These are phyloP conservation scores for Glareola pratincola DNA, from an alignment of 2,113 vertebrate genomes.

Conservation along the genomic window DNA sequence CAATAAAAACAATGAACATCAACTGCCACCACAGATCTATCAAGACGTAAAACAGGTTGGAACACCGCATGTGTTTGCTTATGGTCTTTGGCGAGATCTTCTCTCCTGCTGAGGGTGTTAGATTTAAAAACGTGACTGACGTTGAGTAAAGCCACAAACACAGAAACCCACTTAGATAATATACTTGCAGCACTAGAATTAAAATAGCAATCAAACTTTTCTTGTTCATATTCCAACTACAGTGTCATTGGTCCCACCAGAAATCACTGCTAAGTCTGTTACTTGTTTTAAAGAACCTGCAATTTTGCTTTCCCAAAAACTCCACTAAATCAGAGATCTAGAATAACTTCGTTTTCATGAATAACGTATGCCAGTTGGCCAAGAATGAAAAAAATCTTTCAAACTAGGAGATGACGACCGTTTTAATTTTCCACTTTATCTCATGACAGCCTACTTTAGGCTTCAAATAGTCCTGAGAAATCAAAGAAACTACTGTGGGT, in stretches of 20 bases:
- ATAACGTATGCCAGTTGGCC: not conserved
- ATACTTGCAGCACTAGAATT: not conserved
- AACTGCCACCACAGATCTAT: not conserved
- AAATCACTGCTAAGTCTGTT: not conserved
- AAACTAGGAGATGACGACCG: not conserved
- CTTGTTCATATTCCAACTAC: not conserved
- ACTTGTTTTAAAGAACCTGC: not conserved
- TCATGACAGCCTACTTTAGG: not conserved
- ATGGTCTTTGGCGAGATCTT: not conserved
- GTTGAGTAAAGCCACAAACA: not conserved
- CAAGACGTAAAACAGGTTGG: not conserved
- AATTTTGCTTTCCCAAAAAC: not conserved
- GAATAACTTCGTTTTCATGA: not conserved
- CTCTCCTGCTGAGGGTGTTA: not conserved
- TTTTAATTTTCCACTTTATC: conserved; percentile 15
- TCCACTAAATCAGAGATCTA: not conserved
- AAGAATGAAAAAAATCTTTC: not conserved
- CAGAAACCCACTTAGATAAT: not conserved
- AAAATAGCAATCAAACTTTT: not conserved
- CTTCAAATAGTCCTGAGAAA: not conserved
- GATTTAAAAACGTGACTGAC: not conserved
- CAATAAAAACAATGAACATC: not conserved
- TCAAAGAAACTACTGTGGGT: not conserved
- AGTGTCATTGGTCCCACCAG: not conserved
- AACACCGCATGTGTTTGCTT: not conserved